A percentile compares a stretch with the other conserved stretches of the same genome.
Evolutionary conservation across 2,888 invertebrate genomes (phyloP).

Genomic region (Torymus texanus): DNA sequence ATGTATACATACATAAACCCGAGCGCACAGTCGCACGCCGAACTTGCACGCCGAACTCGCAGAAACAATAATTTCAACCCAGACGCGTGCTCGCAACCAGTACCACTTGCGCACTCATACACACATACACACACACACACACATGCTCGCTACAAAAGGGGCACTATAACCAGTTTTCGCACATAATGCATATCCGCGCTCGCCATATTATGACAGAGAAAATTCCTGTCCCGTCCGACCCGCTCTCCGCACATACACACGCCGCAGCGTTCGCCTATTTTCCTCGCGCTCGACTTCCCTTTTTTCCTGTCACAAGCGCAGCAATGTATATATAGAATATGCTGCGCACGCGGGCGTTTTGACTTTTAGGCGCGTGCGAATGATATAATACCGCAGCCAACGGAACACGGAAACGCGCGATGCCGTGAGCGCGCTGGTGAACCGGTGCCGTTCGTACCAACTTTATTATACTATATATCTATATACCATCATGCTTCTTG

Average conservation of each 20-base stretch:
- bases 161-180: conserved; percentile 35
- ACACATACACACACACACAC: not conserved
- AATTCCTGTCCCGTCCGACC: not conserved
- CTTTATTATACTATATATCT: not conserved
- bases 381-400: not conserved
- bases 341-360: not conserved
- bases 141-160: not conserved
- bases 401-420: conserved; percentile 31
- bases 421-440: too few species aligned
- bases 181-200: not conserved
- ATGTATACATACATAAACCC: not conserved
- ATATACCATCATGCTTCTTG: too few species aligned
- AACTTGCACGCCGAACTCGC: not conserved
- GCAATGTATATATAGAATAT: too few species aligned
- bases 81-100: conserved; percentile 8
- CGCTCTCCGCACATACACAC: not conserved
- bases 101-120: conserved; percentile 29
- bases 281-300: too few species aligned
- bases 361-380: conserved; percentile 15
- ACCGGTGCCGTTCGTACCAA: conserved; percentile 16
- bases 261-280: not conserved
- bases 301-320: too few species aligned
- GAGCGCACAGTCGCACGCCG: not conserved
- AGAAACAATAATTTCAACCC: conserved; percentile 42
- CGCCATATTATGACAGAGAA: not conserved